Evolutionary conservation across 2,888 invertebrate species (phyloP).

Genomic region (Erebia palarica): DNA sequence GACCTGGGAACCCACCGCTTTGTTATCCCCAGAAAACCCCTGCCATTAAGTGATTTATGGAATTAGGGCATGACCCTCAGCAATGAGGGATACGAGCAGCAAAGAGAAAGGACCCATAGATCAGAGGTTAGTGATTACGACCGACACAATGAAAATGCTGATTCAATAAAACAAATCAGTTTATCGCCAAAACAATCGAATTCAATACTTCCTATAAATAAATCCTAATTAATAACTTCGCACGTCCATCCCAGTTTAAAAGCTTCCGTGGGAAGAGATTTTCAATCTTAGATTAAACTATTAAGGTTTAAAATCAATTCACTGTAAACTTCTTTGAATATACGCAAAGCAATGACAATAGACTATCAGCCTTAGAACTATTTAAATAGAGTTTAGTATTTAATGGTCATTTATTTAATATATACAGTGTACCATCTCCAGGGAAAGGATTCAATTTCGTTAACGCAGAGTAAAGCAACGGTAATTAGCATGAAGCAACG

Average conservation of each 20-base stretch:
- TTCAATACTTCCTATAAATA: slow-evolving; percentile 6
- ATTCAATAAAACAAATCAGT: too few relatives aligned
- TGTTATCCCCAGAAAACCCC: too few relatives aligned
- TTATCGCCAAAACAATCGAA: not conserved
- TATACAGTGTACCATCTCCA: slow-evolving; percentile 27
- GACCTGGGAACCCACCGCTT: too few relatives aligned
- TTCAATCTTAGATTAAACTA: not conserved
- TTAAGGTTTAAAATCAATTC: slow-evolving; percentile 9
- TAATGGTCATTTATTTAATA: not conserved
- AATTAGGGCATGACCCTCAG: too few relatives aligned
- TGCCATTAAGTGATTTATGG: too few relatives aligned
- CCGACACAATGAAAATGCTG: too few relatives aligned
- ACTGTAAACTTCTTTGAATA: not conserved
- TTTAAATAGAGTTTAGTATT: slow-evolving; percentile 9
- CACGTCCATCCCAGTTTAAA: slow-evolving; percentile 7
- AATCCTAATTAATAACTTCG: slow-evolving; percentile 10
- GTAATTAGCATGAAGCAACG: slow-evolving; percentile 24
- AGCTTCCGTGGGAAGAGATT: not conserved
- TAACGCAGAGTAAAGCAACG: slow-evolving; percentile 26
- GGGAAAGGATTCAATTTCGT: slow-evolving; percentile 34
- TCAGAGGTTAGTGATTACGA: too few relatives aligned
- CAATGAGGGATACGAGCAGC: too few relatives aligned
- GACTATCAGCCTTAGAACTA: not conserved
- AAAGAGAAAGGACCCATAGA: too few relatives aligned
- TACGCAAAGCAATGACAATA: not conserved